A percentile compares a stretch with the other conserved stretches of the same genome.
These are phyloP conservation scores for Phylloscopus collybita DNA, from an alignment of 2,797 vertebrate genomes.

Conservation along the genomic window DNA sequence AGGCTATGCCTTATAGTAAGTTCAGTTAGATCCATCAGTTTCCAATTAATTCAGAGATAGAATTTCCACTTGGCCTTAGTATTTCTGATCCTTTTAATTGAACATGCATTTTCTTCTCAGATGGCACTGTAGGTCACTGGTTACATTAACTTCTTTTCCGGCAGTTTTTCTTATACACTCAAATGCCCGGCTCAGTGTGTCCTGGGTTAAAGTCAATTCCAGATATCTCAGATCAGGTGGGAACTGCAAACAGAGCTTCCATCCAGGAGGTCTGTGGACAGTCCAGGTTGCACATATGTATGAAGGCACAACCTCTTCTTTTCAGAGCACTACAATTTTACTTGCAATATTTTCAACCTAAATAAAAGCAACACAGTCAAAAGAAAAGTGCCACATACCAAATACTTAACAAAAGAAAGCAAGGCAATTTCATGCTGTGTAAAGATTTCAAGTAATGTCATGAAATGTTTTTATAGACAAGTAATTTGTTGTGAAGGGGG, in stretches of 20 bases:
- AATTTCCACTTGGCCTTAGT: neutral
- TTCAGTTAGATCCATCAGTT: neutral
- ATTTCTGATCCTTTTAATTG: neutral
- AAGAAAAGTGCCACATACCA: neutral
- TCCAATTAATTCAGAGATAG: neutral
- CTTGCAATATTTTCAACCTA: neutral
- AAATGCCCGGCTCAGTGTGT: neutral
- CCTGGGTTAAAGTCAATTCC: neutral
- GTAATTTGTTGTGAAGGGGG: slow-evolving; percentile 1
- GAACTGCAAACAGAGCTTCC: neutral
- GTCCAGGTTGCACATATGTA: accelerated
- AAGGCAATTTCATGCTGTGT: slow-evolving; percentile 38
- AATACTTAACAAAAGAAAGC: neutral
- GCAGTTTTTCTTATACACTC: neutral
- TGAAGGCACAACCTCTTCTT: neutral
- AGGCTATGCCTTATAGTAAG: neutral
- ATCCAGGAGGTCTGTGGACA: neutral
- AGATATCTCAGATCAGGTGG: neutral
- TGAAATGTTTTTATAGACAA: slow-evolving; percentile 25
- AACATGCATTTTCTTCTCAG: neutral
- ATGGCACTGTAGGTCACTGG: neutral
- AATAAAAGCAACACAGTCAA: neutral
- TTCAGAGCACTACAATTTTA: neutral
- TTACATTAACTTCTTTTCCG: neutral
- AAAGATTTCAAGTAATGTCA: neutral